A percentile compares a stretch with the other conserved stretches of the same genome.
Evolutionary conservation across 2,888 invertebrate genomes (phyloP).

Genomic region (Clostera curtula): DNA sequence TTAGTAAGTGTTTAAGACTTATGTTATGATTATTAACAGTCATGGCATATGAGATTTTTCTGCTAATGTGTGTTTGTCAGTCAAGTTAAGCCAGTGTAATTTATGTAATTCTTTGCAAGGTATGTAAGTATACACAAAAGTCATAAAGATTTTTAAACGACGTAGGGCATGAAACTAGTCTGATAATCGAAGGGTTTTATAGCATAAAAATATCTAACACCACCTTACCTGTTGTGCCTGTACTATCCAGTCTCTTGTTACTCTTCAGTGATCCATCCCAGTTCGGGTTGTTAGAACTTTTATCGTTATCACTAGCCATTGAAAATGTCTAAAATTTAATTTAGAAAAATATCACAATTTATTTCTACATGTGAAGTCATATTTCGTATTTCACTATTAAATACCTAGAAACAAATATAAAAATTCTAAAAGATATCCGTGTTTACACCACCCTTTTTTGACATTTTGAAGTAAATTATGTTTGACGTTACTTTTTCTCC

Average conservation of each 20-base stretch:
- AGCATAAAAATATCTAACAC: conserved; percentile 2
- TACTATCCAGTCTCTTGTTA: conserved; percentile 49
- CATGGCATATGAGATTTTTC: too few species aligned
- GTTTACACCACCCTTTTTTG: conserved; percentile 52
- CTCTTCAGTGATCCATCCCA: conserved; percentile 59
- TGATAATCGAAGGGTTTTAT: too few species aligned
- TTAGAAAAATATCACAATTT: conserved; percentile 19
- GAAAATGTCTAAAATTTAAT: conserved; percentile 41
- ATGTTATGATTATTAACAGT: too few species aligned
- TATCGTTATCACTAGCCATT: conserved; percentile 73
- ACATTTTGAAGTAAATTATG: conserved; percentile 19
- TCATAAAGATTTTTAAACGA: too few species aligned
- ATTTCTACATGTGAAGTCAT: conserved; percentile 14
- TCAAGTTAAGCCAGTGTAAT: too few species aligned
- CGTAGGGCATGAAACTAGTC: too few species aligned
- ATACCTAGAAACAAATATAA: conserved; percentile 33
- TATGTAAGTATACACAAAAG: too few species aligned
- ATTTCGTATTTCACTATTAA: conserved; percentile 20
- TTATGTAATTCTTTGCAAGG: too few species aligned
- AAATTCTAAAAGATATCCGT: conserved; percentile 35
- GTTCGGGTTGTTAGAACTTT: conserved; percentile 64
- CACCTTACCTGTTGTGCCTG: conserved; percentile 50
- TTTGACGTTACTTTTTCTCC: too few species aligned
- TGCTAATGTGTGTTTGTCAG: too few species aligned
- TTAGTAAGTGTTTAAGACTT: too few species aligned